Evolutionary conservation across 2,113 vertebrate genomes (phyloP).

Genomic region (Ceyx cyanopectus): DNA sequence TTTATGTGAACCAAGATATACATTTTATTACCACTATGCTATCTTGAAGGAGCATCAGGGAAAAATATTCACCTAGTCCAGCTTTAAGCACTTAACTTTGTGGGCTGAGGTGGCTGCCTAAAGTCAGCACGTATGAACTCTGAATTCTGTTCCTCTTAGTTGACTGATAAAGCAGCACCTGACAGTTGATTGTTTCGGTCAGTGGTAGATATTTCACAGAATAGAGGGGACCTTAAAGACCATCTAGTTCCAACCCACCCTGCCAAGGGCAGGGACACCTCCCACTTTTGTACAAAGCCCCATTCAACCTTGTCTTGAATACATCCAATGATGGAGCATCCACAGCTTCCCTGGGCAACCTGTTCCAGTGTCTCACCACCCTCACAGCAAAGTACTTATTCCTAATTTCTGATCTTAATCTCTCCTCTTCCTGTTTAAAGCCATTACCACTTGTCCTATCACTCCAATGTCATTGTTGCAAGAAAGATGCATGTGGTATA

Average conservation of each 20-base stretch:
- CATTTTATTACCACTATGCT: not conserved
- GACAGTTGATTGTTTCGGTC: not conserved
- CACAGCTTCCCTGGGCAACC: no score
- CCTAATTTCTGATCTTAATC: no score
- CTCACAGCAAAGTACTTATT: no score
- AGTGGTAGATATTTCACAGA: not conserved
- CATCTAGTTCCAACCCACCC: no score
- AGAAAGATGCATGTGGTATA: not conserved
- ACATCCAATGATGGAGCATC: no score
- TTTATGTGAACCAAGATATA: not conserved
- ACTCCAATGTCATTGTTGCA: not conserved
- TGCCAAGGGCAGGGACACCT: no score
- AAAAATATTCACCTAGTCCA: not conserved
- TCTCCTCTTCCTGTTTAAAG: no score
- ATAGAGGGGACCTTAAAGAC: no score
- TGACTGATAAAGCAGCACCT: not conserved
- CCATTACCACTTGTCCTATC: no score
- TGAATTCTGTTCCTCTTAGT: not conserved
- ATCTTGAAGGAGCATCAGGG: not conserved
- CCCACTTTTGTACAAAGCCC: no score
- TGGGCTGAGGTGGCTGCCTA: fast-evolving
- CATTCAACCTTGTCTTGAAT: no score
- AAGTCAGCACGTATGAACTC: not conserved
- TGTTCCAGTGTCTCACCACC: no score
- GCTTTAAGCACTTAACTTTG: not conserved